A percentile compares a stretch with the other conserved stretches of the same genome.
These are phyloP conservation scores for Sus scrofa DNA, from an alignment of 2,113 vertebrate genomes.

Conservation along the genomic window T2T-Sscrofa CM000818.6:133192001-133192500, in stretches of 20 bases:
- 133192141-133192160: background rate
- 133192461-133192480: background rate
- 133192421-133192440: background rate
- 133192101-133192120: slow-evolving; percentile 28
- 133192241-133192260: background rate
- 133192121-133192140: slow-evolving; percentile 41
- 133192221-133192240: rapidly evolving
- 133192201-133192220: background rate
- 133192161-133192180: background rate
- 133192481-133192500: background rate
- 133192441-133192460: rapidly evolving
- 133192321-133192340: background rate
- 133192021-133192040: slow-evolving; percentile 28
- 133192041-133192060: slow-evolving; percentile 6
- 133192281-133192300: background rate
- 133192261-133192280: background rate
- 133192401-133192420: no score
- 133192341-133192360: background rate
- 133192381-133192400: background rate
- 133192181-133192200: background rate
- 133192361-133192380: background rate
- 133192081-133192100: background rate
- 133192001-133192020: background rate
- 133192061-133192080: background rate
- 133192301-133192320: background rate